Evolutionary conservation across 2,113 vertebrate genomes (phyloP).

Genomic region (Prunella himalayana): DNA sequence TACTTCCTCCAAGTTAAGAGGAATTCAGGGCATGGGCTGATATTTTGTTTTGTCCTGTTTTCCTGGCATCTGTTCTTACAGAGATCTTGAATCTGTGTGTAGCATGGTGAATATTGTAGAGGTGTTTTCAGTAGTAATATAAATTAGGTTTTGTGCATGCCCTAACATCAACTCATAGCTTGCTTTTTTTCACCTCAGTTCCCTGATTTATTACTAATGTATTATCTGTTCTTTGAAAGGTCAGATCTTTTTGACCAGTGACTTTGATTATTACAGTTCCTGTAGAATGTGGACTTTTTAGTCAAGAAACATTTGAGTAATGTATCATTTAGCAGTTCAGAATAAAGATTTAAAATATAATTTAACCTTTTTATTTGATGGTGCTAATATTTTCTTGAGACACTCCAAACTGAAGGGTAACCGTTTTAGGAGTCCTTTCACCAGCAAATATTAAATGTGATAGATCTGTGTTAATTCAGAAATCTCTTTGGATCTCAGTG

Average conservation of each 20-base stretch:
- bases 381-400: neutral
- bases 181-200: neutral
- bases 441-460: neutral
- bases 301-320: neutral
- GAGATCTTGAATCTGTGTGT: neutral
- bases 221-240: conserved; percentile 4
- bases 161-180: neutral
- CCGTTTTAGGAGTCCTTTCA: neutral
- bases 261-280: neutral
- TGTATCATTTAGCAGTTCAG: neutral
- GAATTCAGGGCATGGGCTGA: neutral
- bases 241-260: neutral
- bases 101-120: neutral
- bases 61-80: neutral
- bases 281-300: neutral
- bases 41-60: neutral
- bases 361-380: neutral
- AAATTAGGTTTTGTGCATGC: neutral
- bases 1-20: neutral
- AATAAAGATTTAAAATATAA: neutral
- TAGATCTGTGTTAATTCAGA: neutral
- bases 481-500: neutral
- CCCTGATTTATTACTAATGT: neutral
- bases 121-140: neutral
- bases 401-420: neutral